Conservation (phyloP, 1,140 invertebrate species). For the Aethina tumida region DNA sequence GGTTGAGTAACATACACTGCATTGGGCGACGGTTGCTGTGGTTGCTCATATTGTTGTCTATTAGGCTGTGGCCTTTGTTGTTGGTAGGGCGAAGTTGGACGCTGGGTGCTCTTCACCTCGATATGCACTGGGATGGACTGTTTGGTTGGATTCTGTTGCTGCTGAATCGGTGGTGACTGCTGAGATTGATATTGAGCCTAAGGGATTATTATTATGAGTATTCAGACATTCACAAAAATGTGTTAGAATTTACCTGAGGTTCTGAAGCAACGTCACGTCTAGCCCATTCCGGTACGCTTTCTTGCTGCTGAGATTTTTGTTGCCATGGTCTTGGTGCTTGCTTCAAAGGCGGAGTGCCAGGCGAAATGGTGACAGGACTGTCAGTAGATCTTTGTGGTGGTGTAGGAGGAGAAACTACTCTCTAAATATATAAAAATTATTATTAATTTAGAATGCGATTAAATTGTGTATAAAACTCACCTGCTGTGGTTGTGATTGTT, state of each 20-base stretch:
- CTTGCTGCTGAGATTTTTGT: constrained; percentile 23
- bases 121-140: constrained; percentile 13
- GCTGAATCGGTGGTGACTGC: constrained; percentile 4
- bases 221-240: not conserved
- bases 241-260: not conserved
- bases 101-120: constrained; percentile 19
- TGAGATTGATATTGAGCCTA: too few relatives aligned
- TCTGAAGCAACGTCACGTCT: constrained; percentile 13
- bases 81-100: constrained; percentile 14
- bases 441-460: not conserved
- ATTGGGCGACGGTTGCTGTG: constrained; percentile 20
- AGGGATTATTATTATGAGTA: not conserved
- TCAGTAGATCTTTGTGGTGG: constrained; percentile 43
- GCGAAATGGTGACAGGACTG: constrained; percentile 36
- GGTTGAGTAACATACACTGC: constrained; percentile 30
- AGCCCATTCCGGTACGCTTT: constrained; percentile 32
- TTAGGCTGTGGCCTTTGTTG: too few relatives aligned
- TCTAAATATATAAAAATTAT: not conserved
- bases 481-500: too few relatives aligned
- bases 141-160: constrained; percentile 1
- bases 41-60: constrained; percentile 6
- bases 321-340: constrained; percentile 35
- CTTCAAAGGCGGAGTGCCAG: constrained; percentile 31
- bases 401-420: constrained; percentile 20
- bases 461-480: constrained; percentile 1